Evolutionary conservation across 2,797 vertebrate species (phyloP).

Genomic region (Lutjanus campechanus): DNA sequence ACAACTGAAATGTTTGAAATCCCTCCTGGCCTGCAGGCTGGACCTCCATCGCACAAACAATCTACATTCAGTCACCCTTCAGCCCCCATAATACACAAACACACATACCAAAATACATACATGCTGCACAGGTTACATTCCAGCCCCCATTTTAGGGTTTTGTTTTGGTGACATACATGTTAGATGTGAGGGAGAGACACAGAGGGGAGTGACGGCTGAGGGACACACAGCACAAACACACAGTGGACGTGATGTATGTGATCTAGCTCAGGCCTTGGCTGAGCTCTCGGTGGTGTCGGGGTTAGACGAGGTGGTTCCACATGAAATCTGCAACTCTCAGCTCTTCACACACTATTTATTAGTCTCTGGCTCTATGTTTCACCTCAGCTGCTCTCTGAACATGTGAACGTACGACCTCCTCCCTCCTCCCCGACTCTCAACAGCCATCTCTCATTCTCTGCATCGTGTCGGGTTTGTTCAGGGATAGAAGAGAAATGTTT

Average conservation of each 20-base stretch:
- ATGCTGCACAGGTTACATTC: conserved; percentile 20
- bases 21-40: not conserved
- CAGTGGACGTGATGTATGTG: conserved; percentile 32
- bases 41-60: conserved; percentile 3
- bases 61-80: conserved; percentile 6
- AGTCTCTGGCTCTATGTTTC: conserved; percentile 33
- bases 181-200: conserved; percentile 15
- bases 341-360: conserved; percentile 53
- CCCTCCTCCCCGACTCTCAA: conserved; percentile 2
- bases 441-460: conserved; percentile 76
- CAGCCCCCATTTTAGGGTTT: conserved; percentile 19
- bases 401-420: conserved; percentile 11
- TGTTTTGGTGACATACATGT: conserved; percentile 35
- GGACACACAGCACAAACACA: not conserved
- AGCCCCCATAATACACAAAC: conserved; percentile 4
- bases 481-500: conserved; percentile 70
- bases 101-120: conserved; percentile 13
- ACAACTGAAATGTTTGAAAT: not conserved
- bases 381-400: conserved; percentile 51
- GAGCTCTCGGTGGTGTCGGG: conserved; percentile 18
- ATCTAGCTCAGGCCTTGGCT: conserved; percentile 40
- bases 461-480: conserved; percentile 24
- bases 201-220: conserved; percentile 9
- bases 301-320: conserved; percentile 53
- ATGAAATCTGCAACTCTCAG: conserved; percentile 44